Base-by-base conservation (phyloP, 2,888 invertebrate species). In the Margaritifera margaritifera region DNA sequence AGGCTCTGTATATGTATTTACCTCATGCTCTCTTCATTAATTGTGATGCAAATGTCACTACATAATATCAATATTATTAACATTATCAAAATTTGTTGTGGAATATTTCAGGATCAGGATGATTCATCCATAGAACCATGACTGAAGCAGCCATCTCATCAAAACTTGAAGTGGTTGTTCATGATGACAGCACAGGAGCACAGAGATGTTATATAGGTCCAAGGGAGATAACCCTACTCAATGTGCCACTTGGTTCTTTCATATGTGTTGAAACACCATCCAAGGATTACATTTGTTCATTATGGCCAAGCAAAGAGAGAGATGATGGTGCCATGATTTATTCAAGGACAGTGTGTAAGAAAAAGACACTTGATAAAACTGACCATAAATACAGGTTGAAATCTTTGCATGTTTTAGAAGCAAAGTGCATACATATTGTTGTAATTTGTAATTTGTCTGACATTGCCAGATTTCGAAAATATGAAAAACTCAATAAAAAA, bases 131-230 rank as follows among this genome's bases (percentile, higher is more conserved):
- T 42, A 15, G 15, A 42, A 42, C 42, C 42, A 42, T 42, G 42
- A 15, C 42, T 3, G 3, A 42, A 42, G 42, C 42, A 15, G 11
- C 42, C 3, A 15, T 42, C 15, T 42, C 42, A 11, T 42, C 42
- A 42, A 42, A 42, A 42, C 42, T 42, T 42, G 42, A 42, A 42
- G 11, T 42, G 42, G 19, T 20, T 62, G 20, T 62, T 25, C 27
- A 20, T 53, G 24, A 25, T 53, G 19, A 54, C 25, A 51, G 53
- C 25, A 53, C 53, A 22, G 55, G 31, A 55, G 19, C 54, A 24
- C 83, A 83, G 74, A 83, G 74, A 62, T 83, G 83, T 61, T 66
- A 68, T 25, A 66, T 80, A 25, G 70, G 70, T 8, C 52, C 70
- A 6, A 71, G 65, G 20, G 31, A 73, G 11, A 71, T 82, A 53